Evolutionary conservation across 1,140 invertebrate species (phyloP), one percentile per base, ranked within the genome.

Genomic region (Cecropterus lyciades): DNA sequence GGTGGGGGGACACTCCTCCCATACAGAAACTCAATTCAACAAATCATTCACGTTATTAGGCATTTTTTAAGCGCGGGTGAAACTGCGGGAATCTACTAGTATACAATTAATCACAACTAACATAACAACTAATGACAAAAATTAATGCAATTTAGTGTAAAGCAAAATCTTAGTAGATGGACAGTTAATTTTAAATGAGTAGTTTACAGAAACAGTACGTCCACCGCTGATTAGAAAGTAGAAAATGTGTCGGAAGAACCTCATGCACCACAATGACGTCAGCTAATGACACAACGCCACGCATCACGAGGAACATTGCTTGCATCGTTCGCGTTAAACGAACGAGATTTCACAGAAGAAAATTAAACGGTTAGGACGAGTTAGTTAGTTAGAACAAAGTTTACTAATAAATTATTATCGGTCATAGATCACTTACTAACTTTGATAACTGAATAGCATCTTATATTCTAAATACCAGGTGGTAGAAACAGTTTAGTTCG

Each of bases 171-270:
- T n/a, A n/a, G n/a, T n/a, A n/a, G n/a, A n/a, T n/a, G n/a, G n/a
- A n/a, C n/a, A n/a, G n/a, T 52, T 52, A n/a, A 52, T 52, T 14
- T 40, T n/a, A 40, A 40, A 2, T n/a, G 37, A 40, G 37, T 1
- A 14, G 13, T 43, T n/a, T 43, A 52, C 20, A 24, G 33, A 42
- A 43, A 10, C 59, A 62, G 37, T 63, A 9, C 49, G 37, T 24
- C 60, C 33, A 52, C 14, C 13, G 37, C 48, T 63, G 20, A 63
- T 52, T 63, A 63, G 60, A 63, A 63, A 63, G 60, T 63, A 63
- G 60, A 63, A 63, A 63, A 63, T 63, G 14, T 52, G 60, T 63
- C 60, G 60, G 60, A 63, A 64, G 60, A 64, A 42, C 60, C 15
- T 64, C 33, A 37, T 52, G 37, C 37, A 27, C 49, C 48, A 53